These are phyloP conservation scores for Acleris emargana DNA, from an alignment of 2,888 invertebrate genomes.

Conservation along the genomic window DNA sequence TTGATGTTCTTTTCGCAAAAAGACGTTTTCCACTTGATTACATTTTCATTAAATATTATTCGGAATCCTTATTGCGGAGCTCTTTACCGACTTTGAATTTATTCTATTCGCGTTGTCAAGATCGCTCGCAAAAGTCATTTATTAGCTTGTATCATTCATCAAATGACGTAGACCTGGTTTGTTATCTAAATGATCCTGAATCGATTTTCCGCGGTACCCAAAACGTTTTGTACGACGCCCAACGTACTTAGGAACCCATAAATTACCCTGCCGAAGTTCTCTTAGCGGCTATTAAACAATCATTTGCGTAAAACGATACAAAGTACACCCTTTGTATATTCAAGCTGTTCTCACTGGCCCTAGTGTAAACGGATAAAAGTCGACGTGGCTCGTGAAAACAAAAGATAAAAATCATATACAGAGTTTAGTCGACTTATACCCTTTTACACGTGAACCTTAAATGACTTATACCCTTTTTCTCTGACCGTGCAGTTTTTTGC, in stretches of 20 bases:
- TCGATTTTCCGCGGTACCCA: constrained; percentile 39
- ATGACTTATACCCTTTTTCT: no score
- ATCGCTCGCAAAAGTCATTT: constrained; percentile 12
- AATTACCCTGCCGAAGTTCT: constrained; percentile 51
- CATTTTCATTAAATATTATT: constrained; percentile 19
- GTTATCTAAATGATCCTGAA: constrained; percentile 41
- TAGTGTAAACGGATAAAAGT: no score
- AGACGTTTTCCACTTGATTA: constrained; percentile 13
- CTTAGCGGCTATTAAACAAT: constrained; percentile 54
- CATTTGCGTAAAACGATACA: constrained; percentile 49
- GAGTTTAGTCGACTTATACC: neutral
- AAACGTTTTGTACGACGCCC: constrained; percentile 53
- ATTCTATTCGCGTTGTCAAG: constrained; percentile 1
- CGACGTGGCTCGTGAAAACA: no score
- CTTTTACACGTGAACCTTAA: no score
- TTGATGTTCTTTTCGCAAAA: neutral
- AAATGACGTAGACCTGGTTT: constrained; percentile 22
- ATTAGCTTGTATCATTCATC: constrained; percentile 28
- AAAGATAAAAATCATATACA: neutral
- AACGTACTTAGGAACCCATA: constrained; percentile 48
- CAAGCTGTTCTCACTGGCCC: constrained; percentile 16
- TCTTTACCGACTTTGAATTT: constrained; percentile 1
- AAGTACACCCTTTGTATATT: constrained; percentile 43
- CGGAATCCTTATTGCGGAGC: neutral
- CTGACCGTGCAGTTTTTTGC: no score